Base-by-base conservation (phyloP, 1,140 invertebrate genomes). In the Rhysida immarginata region DNA sequence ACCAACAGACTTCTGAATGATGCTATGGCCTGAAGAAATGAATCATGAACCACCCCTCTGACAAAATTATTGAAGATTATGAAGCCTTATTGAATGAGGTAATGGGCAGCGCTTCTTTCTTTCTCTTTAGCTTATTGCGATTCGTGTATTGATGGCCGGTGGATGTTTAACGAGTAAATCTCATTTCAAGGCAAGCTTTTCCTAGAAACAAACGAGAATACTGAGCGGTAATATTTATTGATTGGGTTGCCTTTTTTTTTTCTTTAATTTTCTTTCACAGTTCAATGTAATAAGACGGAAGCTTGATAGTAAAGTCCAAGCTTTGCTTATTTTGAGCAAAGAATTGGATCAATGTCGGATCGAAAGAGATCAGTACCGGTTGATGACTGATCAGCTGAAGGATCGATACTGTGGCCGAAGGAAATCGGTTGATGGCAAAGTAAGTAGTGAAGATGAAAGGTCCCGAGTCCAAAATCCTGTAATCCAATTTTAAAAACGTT, bases 291-390 rank as follows among this genome's bases (percentile, higher is more conserved):
- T 56, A n/a, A 2, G 29, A 5, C 79, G 80, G 59, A 87, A 87
- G 67, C 68, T 89, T 29, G 79, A 86, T 63, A 82, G 85, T 63
- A 89, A 89, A 71, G 77, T 81, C 42, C 84, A 88, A 69, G 84
- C 85, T 2, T 63, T 90, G 42, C 68, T 79, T 2, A 84, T 87
- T 53, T 70, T 89, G 62, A 84, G 77, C 55, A 77, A 82, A 63
- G 84, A 90, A 64, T 68, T 89, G 45, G 81, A 87, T 58, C 78
- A 85, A 70, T 85, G 82, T 66, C 79, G 81, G 58, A 79, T 77
- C 57, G 84, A 91, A 64, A 69, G 82, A 46, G 85, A 91, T 68
- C 81, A 85, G 64, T 88, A 83, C 62, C 86, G 85, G 68, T 65
- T 86, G 21, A 79, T 89, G 75, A 83, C 84, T 2, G 85, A 89